Evolutionary conservation across 2,797 vertebrate genomes (phyloP), one percentile per base, ranked within the genome.

Genomic region (Cirrhinus molitorella): DNA sequence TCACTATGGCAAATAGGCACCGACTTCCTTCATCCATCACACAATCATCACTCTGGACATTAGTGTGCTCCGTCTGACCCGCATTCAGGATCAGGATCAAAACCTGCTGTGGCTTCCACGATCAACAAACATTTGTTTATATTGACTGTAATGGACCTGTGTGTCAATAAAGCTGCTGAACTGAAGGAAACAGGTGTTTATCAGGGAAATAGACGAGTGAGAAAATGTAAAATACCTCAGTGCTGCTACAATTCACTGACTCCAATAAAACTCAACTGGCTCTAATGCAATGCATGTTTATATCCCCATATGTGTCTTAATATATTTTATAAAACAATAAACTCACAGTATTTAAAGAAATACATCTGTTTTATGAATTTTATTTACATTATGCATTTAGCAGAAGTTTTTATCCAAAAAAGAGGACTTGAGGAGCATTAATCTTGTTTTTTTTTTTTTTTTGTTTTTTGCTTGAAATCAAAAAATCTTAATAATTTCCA

Each of bases 331-430:
- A 25, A 75, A 75, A 17, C 7, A 11, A 75, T 57, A 57, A 75
- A 75, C n/a, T 40, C 72, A 57, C 72, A 40, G 2, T 75, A 75
- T 75, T 53, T 73, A 53, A 73, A n/a, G 19, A 34, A 53, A 53
- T 73, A 9, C 14, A 19, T 49, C 19, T 31, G 16, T 72, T 53
- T n/a, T 4, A n/a, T 43, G 43, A 71, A 70, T 25, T n/a, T 14
- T 23, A 2, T 17, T 14, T 31, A 31, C 14, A 7, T 59, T 1
- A 12, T 55, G 21, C 53, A n/a, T 10, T 59, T 14, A 61, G 40
- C 40, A 43, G 40, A 43, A 40, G 1, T 8, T 40, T 28, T 59
- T 5, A 59, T 4, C 31, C 31, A 34, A n/a, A 23, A 23, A 12
- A 23, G n/a, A 59, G n/a, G n/a, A 59, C n/a, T 13, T 13, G 23